Evolutionary conservation across 2,797 vertebrate genomes (phyloP), one percentile per base, ranked within the genome.

Genomic region (Danio choprae): DNA sequence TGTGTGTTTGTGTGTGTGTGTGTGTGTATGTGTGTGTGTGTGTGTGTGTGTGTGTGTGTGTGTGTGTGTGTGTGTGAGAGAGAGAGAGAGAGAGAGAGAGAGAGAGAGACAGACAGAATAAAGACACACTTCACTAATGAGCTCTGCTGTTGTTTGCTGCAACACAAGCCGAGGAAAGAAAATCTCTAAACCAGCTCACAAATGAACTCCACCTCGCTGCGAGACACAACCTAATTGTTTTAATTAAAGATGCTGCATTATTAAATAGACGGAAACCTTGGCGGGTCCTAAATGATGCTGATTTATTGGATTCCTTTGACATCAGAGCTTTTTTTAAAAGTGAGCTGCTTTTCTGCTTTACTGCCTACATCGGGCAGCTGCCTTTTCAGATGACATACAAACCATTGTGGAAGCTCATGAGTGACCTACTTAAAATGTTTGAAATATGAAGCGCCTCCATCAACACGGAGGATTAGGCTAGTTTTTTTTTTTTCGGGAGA

Each of bases 51-150:
- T 51, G 44, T 29, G 29, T 29, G 29, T 29, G 29, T n/a, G n/a
- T 29, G 29, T n/a, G n/a, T n/a, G n/a, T n/a, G n/a, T n/a, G n/a
- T 29, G 29, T 29, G 29, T 1, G n/a, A n/a, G n/a, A n/a, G 60
- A 56, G 40, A 6, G 36, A 58, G 41, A 48, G 40, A 38, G 43
- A 53, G 51, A 63, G 51, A 10, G 60, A 7, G 38, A 38, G 55
- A 55, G 20, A 73, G 38, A 71, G 6, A 65, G 63, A 78, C 63
- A 77, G 38, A 68, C 29, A 65, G 16, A 56, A 11, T 78, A 50
- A 73, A 78, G 38, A 73, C 74, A 50, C 43, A 50, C 76, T 82
- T 75, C 53, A 78, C 44, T 81, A 84, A 82, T 72, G 58, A 67
- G 62, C 65, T 62, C 38, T 0, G 11, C 63, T 69, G 38, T 68